phyloP scores from a whole-genome alignment of 2,113 vertebrate genomes.

The Terrapene triunguis region DNA sequence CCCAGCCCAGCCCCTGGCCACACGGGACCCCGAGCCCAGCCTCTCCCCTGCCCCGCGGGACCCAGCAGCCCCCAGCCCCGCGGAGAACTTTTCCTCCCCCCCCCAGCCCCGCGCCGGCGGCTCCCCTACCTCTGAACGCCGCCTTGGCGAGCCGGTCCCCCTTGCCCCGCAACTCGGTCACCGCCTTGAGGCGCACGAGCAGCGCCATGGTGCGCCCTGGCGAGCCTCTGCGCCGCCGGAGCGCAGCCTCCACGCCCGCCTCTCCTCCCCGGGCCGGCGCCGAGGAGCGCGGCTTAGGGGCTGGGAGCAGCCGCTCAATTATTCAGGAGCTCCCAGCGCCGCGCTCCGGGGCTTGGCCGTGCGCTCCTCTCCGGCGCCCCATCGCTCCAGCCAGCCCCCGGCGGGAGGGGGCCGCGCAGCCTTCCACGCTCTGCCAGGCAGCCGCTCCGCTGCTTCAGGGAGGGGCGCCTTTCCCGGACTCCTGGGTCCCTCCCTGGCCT shows the following conservation, averaged over 20 bases:
- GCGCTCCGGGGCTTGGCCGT: not conserved
- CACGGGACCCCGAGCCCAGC: not conserved
- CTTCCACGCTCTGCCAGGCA: not conserved
- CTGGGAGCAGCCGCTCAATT: constrained; percentile 25
- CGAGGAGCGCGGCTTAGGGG: no score
- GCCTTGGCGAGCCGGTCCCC: constrained; percentile 48
- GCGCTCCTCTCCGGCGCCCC: not conserved
- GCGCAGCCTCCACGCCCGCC: not conserved
- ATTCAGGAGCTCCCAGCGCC: constrained; percentile 61
- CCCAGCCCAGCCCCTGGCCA: not conserved
- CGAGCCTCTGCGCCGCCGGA: not conserved
- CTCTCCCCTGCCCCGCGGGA: not conserved
- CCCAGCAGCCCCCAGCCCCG: not conserved
- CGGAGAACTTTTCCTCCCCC: not conserved
- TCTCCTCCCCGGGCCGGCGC: not conserved
- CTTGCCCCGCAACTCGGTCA: constrained; percentile 43
- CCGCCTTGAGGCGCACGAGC: constrained; percentile 41
- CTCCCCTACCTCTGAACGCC: not conserved
- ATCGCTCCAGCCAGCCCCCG: no score
- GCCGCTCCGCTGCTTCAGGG: not conserved
- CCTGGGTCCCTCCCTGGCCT: not conserved
- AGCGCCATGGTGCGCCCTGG: constrained; percentile 27
- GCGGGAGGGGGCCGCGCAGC: not conserved
- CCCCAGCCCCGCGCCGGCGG: not conserved
- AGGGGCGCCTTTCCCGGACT: not conserved